A percentile compares a stretch with the other conserved stretches of the same genome.
These are phyloP conservation scores for Hycleus phaleratus DNA, from an alignment of 1,140 invertebrate species.

Conservation along the genomic window DNA sequence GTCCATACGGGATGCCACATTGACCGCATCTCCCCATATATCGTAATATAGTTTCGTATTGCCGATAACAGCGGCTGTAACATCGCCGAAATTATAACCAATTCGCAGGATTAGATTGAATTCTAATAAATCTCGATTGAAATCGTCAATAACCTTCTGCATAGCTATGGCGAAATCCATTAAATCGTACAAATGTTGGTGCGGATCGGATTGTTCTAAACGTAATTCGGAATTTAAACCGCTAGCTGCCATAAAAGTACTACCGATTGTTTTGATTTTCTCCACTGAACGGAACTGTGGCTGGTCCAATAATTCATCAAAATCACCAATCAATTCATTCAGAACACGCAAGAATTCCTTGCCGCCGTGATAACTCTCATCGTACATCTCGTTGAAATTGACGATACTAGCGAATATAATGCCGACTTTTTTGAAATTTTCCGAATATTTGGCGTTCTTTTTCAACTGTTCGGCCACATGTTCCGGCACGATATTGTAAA, in stretches of 20 bases:
- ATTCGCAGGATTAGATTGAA: slow-evolving; percentile 88
- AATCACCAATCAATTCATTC: slow-evolving; percentile 92
- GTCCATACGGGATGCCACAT: slow-evolving; percentile 94
- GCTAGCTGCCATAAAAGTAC: slow-evolving; percentile 95
- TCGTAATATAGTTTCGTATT: slow-evolving; percentile 95
- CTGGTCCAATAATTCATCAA: slow-evolving; percentile 82
- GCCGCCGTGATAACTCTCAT: slow-evolving; percentile 87
- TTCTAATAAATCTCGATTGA: slow-evolving; percentile 80
- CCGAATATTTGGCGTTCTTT: slow-evolving; percentile 89
- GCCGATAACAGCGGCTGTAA: slow-evolving; percentile 93
- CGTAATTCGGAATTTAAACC: slow-evolving; percentile 76
- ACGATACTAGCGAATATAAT: slow-evolving; percentile 93
- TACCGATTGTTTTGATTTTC: slow-evolving; percentile 97
- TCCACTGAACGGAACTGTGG: slow-evolving; percentile 82
- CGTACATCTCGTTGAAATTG: slow-evolving; percentile 94
- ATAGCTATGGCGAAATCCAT: slow-evolving; percentile 85
- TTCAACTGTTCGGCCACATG: slow-evolving; percentile 91
- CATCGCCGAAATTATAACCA: slow-evolving; percentile 79
- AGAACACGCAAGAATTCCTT: slow-evolving; percentile 89
- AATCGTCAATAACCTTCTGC: slow-evolving; percentile 77
- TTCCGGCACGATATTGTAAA: slow-evolving; percentile 93
- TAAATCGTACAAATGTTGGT: slow-evolving; percentile 76
- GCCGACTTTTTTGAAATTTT: slow-evolving; percentile 87
- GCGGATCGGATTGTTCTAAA: slow-evolving; percentile 50
- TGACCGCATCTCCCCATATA: slow-evolving; percentile 98